Evolutionary conservation across 2,797 vertebrate genomes (phyloP).

Genomic region (Phoxinus dragarum): DNA sequence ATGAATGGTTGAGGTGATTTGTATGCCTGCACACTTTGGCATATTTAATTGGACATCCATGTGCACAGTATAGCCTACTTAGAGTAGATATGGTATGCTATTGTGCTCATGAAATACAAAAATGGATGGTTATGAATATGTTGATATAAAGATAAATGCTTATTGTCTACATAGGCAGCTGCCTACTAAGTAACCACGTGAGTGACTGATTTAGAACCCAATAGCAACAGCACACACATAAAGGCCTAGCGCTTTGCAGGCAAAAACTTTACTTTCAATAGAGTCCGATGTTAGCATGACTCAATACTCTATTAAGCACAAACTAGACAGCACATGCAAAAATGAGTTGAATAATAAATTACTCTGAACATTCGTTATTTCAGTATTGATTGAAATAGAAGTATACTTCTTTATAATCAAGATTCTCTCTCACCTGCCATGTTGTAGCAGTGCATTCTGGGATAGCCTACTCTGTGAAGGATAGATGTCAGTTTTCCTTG

Average conservation of each 20-base stretch:
- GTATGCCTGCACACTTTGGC: not conserved
- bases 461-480: not conserved
- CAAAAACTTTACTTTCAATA: not conserved
- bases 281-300: not conserved
- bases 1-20: not conserved
- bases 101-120: not conserved
- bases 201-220: not conserved
- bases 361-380: not conserved
- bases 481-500: not conserved
- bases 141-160: not conserved
- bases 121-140: not conserved
- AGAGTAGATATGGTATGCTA: not conserved
- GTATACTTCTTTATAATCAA: not conserved
- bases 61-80: not conserved
- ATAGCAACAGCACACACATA: not conserved
- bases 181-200: not conserved
- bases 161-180: not conserved
- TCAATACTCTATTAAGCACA: not conserved
- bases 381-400: not conserved
- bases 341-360: not conserved
- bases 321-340: too few species aligned
- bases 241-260: not conserved
- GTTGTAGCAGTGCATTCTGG: not conserved
- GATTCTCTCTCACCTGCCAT: not conserved
- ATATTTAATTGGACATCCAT: not conserved